Base-by-base conservation (phyloP, 1,140 invertebrate species). In the Cecropterus lyciades region DNA sequence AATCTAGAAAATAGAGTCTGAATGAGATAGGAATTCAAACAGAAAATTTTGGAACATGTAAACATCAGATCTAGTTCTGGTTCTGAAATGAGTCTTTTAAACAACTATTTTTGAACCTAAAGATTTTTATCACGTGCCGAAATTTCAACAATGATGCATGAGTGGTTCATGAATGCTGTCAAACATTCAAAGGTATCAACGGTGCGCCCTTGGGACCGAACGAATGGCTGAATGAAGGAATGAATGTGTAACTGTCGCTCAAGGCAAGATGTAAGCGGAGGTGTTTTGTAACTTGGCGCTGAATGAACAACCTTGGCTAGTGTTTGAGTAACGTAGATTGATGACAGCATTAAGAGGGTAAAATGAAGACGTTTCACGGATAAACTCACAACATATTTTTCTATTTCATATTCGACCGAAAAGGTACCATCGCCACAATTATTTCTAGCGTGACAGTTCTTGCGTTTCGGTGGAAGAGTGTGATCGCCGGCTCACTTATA, bases 91-190 rank as follows among this genome's bases (percentile, higher is more conserved):
- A 33, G 30, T 33, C 9, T 6, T 33, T 7, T 33, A n/a, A n/a
- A 33, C 30, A 33, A 33, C 30, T 33, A 33, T 10, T 24, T 49
- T 49, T 27, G 16, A 24, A 24, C 11, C 11, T 13, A n/a, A 49
- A 49, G 48, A 49, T 49, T 1, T 49, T 27, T 49, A 49, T 49
- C 11, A 49, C 11, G 48, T 49, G 48, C 7, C 7, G 27, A 49
- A 24, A 24, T 24, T 49, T 17, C 17, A 24, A n/a, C 6, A 49
- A 49, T n/a, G 11, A n/a, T 49, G 46, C 20, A 24, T 24, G 40
- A 17, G 17, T 49, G 17, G 16, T 15, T 48, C 16, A 24, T 48
- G 11, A 48, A 48, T 48, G 24, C 11, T n/a, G 17, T 48, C 16
- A 20, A 48, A 16, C 16, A 20, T 24, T 48, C 17, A 49, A n/a